These are phyloP conservation scores for Ellobius talpinus DNA, from an alignment of 2,113 vertebrate species.

Conservation along the genomic window DNA sequence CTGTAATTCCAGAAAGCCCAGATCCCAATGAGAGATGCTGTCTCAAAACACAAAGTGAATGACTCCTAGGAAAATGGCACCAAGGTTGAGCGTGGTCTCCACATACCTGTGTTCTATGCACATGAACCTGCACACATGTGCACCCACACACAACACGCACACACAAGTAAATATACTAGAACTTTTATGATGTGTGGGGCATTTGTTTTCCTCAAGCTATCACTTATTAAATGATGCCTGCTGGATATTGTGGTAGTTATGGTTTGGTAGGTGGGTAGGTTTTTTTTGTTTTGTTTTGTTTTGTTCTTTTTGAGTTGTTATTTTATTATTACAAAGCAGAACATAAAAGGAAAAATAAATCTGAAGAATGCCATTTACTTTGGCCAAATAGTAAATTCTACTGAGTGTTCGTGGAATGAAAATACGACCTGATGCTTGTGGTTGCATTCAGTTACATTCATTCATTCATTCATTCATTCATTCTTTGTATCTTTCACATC, in stretches of 20 bases:
- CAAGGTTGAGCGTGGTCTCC: not conserved
- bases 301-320: not conserved
- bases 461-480: too few species aligned
- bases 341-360: not conserved
- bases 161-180: not conserved
- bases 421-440: not conserved
- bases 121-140: not conserved
- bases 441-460: not conserved
- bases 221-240: not conserved
- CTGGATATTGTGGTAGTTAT: not conserved
- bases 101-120: not conserved
- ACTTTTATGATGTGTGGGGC: not conserved
- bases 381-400: not conserved
- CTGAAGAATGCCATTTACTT: not conserved
- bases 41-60: not conserved
- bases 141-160: not conserved
- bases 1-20: not conserved
- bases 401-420: not conserved
- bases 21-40: not conserved
- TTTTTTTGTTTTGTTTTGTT: too few species aligned
- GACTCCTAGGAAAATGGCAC: too few species aligned
- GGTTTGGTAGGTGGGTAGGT: not conserved
- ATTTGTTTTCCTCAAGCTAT: not conserved
- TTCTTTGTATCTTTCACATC: not conserved
- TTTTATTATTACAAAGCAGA: not conserved